Base-by-base conservation (phyloP, 1,140 invertebrate genomes). In the Cylas formicarius region DNA sequence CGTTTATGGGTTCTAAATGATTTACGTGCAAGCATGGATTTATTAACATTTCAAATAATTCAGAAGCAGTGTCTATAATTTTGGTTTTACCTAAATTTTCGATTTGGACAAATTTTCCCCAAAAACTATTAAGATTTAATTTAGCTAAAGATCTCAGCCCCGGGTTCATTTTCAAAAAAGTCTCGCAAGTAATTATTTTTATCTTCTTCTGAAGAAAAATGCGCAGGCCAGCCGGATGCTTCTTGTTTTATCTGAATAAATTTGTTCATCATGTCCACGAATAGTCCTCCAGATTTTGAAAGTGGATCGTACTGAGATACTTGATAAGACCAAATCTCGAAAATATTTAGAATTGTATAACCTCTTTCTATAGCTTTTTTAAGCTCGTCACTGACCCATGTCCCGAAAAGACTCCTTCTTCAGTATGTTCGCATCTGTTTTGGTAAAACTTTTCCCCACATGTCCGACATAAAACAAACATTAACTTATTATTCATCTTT, bases 241-340 rank as follows among this genome's bases (percentile, higher is more conserved):
- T 64, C 54, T 16, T 61, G 57, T 51, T 67, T 66, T 0, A 61
- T 56, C 53, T 65, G 59, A 29, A 62, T 48, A 52, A 66, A 64
- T n/a, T 20, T 48, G 33, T 63, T 57, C 7, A 65, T 55, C 33
- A 61, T 64, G 4, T 41, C 44, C 0, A 32, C 23, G 39, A 67
- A 65, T 7, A 67, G 35, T 1, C 62, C 62, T 5, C 44, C 50
- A n/a, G 24, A 2, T 27, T 39, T 44, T 19, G 19, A 13, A 4
- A 16, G 1, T 3, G 4, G 3, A 18, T 47, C 27, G 40, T 54
- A 57, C 16, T 57, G 33, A 29, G 24, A 45, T 0, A 47, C 37
- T 31, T 61, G n/a, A 39, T 65, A 65, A 20, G 66, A 46, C 58
- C 63, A 69, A 8, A 69, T 56, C 52, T 70, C 64, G 24, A 47